Base-by-base conservation (phyloP, 2,113 vertebrate species). In the Ptilorrhoa leucosticta region DNA sequence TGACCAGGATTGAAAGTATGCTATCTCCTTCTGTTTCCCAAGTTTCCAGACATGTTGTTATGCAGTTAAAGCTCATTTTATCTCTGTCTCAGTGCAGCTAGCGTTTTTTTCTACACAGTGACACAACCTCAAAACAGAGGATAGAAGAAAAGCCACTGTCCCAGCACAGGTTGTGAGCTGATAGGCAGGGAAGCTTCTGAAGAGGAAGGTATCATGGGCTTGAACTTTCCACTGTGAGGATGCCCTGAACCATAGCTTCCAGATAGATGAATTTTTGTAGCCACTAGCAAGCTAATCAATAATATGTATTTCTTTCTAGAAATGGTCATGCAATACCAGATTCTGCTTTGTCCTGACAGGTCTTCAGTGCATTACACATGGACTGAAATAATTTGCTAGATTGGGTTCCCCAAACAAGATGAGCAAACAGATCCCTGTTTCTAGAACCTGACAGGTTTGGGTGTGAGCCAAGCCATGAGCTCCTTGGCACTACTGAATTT, bases 301-400 rank as follows among this genome's bases (percentile, higher is more conserved):
- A 76, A 65, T 80, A 72, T 15, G 14, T 61, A 61, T 54, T 89
- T 89, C 8, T 50, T 39, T 47, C 91, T 92, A 27, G 31, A 83
- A 82, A 65, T 65, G 20, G 6, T 72, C n/a, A 16, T 65, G 35
- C 39, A 80, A 13, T 75, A 33, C 30, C n/a, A 72, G 63, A 31
- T 58, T 9, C 40, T 2, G 1, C 33, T 83, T 93, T 63, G 19
- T 77, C 47, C 79, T 83, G 33, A 81, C 28, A 50, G 39, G 27
- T 72, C 70, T 72, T 90, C 22, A 21, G 1, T 51, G n/a, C 15
- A 12, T 77, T 83, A 51, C 42, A 44, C 0, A 0, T 42, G 33
- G 22, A 58, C 68, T 35, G 42, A 69, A 45, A 21, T 76, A 54
- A 28, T 73, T 80, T 26, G 26, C 13, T 90, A 54, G 9, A 33